A percentile compares a stretch with the other conserved stretches of the same genome.
phyloP scores from a whole-genome alignment of 2,113 vertebrate species.

The Columbina picui region DNA sequence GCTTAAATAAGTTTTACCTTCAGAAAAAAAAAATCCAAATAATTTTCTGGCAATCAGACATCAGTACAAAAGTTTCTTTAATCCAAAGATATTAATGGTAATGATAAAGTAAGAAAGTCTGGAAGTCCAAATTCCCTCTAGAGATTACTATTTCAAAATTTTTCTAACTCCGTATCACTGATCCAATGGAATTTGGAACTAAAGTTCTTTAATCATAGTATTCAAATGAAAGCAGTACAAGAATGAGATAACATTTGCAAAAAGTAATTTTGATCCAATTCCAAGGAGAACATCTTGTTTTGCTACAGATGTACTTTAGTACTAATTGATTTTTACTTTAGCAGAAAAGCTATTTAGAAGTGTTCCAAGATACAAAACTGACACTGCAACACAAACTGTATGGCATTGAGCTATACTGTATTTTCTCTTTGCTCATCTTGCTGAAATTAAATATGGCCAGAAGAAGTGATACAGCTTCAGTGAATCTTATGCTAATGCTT shows the following conservation, averaged over 20 bases:
- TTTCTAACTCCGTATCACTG: neutral
- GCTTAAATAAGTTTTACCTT: neutral
- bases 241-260: constrained; percentile 43
- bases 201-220: constrained; percentile 13
- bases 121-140: constrained; percentile 13
- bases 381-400: neutral
- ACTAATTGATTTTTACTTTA: constrained; percentile 61
- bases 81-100: neutral
- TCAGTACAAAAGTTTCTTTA: constrained; percentile 34
- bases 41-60: constrained; percentile 27
- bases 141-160: constrained; percentile 26
- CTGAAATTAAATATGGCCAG: constrained; percentile 38
- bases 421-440: neutral
- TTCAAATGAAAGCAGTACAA: constrained; percentile 40
- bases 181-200: neutral
- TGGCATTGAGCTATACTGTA: neutral
- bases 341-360: constrained; percentile 41
- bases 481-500: constrained; percentile 73
- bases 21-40: neutral
- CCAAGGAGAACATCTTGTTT: constrained; percentile 56
- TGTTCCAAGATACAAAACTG: constrained; percentile 1
- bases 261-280: constrained; percentile 56
- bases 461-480: constrained; percentile 31
- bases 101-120: constrained; percentile 28
- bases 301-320: constrained; percentile 54